These are phyloP conservation scores for Macrosiphum euphorbiae DNA, from an alignment of 2,888 invertebrate genomes.

Conservation along the genomic window DNA sequence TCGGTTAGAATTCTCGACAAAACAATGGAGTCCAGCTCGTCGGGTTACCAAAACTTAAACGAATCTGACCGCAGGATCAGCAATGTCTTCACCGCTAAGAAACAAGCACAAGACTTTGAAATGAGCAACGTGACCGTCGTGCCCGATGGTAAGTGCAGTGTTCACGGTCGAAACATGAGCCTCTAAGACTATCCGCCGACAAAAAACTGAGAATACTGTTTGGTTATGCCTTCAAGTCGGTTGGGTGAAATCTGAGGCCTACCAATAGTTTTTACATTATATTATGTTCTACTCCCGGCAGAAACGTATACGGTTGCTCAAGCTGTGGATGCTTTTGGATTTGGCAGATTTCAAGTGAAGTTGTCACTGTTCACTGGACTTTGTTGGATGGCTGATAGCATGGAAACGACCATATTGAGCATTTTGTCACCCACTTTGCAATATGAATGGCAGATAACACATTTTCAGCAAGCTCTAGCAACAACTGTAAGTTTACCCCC, in stretches of 20 bases:
- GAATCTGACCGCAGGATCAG: conserved; percentile 36
- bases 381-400: conserved; percentile 97
- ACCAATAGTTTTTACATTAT: neutral
- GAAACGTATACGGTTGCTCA: conserved; percentile 90
- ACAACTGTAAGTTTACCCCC: conserved; percentile 79
- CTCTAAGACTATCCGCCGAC: neutral
- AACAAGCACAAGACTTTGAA: conserved; percentile 73
- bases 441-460: conserved; percentile 93
- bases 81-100: conserved; percentile 38
- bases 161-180: neutral
- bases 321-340: conserved; percentile 88
- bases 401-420: conserved; percentile 98
- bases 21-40: conserved; percentile 42
- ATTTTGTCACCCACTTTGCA: conserved; percentile 93
- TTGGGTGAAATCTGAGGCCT: neutral
- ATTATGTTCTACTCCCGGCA: conserved; percentile 68
- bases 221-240: neutral
- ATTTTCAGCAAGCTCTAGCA: conserved; percentile 91
- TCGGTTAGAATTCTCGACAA: neutral
- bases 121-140: conserved; percentile 85
- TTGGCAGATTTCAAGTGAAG: conserved; percentile 92
- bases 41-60: conserved; percentile 36
- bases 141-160: conserved; percentile 77
- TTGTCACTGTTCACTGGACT: conserved; percentile 86
- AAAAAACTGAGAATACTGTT: neutral